Base-by-base conservation (phyloP, 2,113 vertebrate species). In the Diglossa brunneiventris region DNA sequence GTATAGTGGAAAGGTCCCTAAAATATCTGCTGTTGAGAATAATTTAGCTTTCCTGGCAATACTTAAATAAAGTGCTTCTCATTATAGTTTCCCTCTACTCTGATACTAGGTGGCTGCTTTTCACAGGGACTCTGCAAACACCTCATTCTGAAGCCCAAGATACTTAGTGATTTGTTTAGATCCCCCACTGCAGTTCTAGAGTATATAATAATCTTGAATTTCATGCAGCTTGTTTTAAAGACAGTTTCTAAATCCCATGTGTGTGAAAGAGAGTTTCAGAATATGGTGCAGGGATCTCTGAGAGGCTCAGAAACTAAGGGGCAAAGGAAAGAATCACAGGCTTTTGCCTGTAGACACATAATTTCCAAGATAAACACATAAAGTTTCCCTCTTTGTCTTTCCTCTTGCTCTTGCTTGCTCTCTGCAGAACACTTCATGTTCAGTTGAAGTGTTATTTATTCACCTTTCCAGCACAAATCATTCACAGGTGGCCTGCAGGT, bases 11-110 rank as follows among this genome's bases (percentile, higher is more conserved):
- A 94, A 79, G 50, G 49, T 73, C 89, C 74, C 30, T 90, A 61
- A 93, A 95, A 90, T 89, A 78, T 87, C 63, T 69, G n/a, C 22
- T 89, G n/a, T 73, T 89, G 59, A 87, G 46, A 89, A 77, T 37
- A 87, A n/a, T 46, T 95, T 87, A 75, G 28, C 7, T 75, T 83
- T 80, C 90, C 35, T 88, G 67, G 30, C 42, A 87, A 50, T 35
- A 44, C 10, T 73, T 77, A 80, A 85, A 67, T 83, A 93, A 83
- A 23, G 63, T 78, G 53, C 27, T 85, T 95, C 78, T 87, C 11
- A 28, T 83, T 92, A 64, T 24, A 41, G 19, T 85, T 44, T 55
- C 19, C 19, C 64, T 67, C 37, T 83, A 31, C 59, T 67, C 68
- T 85, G 26, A 15, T 79, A 44, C 24, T 85, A 73, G 33, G 33